A percentile compares a stretch with the other conserved stretches of the same genome.
These are phyloP conservation scores for Hypsopygia costalis DNA, from an alignment of 2,888 invertebrate species.

Conservation along the genomic window DNA sequence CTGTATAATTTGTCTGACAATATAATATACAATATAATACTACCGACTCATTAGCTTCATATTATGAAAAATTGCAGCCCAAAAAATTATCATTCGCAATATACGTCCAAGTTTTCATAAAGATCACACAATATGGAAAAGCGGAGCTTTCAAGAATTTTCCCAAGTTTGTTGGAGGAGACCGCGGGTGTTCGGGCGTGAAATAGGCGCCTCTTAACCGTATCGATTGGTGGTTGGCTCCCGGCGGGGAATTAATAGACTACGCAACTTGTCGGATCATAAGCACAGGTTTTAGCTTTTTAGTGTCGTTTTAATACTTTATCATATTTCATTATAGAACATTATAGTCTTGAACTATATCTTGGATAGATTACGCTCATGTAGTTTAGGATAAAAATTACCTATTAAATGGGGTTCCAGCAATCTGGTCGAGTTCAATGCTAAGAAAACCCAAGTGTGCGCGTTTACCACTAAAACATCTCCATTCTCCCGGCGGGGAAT, in stretches of 20 bases:
- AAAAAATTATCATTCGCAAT: too few relatives aligned
- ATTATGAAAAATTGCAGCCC: too few relatives aligned
- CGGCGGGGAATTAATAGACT: slow-evolving; percentile 12
- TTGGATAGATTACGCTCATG: too few relatives aligned
- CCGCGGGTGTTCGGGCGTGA: slow-evolving; percentile 20
- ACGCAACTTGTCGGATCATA: neutral
- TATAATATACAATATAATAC: too few relatives aligned
- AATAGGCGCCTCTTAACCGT: slow-evolving; percentile 18
- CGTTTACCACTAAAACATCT: too few relatives aligned
- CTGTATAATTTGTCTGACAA: too few relatives aligned
- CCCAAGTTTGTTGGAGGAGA: slow-evolving; percentile 14
- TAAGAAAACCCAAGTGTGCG: too few relatives aligned
- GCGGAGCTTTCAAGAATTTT: neutral
- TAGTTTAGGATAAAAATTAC: too few relatives aligned
- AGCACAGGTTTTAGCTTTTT: neutral
- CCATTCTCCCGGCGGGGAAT: slow-evolving; percentile 14
- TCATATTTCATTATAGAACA: slow-evolving; percentile 11
- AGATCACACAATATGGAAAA: neutral
- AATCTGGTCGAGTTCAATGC: too few relatives aligned
- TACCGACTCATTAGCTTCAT: too few relatives aligned
- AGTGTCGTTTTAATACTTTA: slow-evolving; percentile 9
- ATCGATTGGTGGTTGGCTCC: neutral
- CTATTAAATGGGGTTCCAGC: too few relatives aligned
- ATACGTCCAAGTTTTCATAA: neutral
- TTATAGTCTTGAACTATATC: too few relatives aligned